Percentiles rank a stretch among this genome's conserved stretches.
These are phyloP conservation scores for Arctia plantaginis DNA, from an alignment of 2,888 invertebrate genomes.

Conservation along the genomic window DNA sequence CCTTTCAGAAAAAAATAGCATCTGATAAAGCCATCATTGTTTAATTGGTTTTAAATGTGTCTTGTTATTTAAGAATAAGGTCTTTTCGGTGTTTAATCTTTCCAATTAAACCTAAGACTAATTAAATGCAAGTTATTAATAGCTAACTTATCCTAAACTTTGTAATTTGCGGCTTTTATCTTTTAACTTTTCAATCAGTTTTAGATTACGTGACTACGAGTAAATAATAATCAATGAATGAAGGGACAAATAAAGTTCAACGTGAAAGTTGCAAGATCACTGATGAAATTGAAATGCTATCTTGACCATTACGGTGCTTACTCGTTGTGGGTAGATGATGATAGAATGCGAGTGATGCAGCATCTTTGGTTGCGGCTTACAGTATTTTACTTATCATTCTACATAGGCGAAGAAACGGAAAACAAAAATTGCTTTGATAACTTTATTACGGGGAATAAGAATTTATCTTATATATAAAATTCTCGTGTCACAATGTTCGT, in stretches of 20 bases:
- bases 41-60: too few species aligned
- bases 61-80: too few species aligned
- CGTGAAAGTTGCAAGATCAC: conserved; percentile 14
- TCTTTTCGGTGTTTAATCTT: too few species aligned
- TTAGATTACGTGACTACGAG: neutral
- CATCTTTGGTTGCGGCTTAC: neutral
- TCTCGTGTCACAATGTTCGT: too few species aligned
- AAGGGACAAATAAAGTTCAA: neutral
- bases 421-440: neutral
- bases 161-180: neutral
- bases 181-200: neutral
- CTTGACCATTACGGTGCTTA: neutral
- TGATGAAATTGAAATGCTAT: conserved; percentile 1
- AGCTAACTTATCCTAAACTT: neutral
- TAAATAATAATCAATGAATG: neutral
- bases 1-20: too few species aligned
- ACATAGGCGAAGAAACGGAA: neutral
- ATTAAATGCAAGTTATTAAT: neutral
- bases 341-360: conserved; percentile 5
- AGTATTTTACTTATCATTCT: neutral
- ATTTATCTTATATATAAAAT: too few species aligned
- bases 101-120: neutral
- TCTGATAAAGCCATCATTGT: too few species aligned
- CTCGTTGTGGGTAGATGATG: neutral
- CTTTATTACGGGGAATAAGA: neutral